Evolutionary conservation across 2,113 vertebrate species (phyloP).

Genomic region (Steatornis caripensis): DNA sequence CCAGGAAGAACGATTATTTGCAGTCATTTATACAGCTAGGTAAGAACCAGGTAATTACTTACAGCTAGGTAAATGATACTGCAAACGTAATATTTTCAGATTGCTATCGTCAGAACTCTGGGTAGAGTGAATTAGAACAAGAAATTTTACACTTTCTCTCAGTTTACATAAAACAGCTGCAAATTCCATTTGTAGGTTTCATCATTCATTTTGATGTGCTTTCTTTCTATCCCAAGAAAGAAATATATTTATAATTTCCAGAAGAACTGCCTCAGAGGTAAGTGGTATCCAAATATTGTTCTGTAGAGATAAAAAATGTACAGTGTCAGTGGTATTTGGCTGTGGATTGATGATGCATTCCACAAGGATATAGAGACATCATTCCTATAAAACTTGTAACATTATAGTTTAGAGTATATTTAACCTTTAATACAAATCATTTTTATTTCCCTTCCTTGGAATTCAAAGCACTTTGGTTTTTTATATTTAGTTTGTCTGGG

Average conservation of each 20-base stretch:
- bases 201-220: slow-evolving; percentile 60
- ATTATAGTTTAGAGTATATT: slow-evolving; percentile 67
- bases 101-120: background rate
- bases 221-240: slow-evolving; percentile 51
- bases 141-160: background rate
- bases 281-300: slow-evolving; percentile 66
- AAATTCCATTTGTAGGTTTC: slow-evolving; percentile 45
- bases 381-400: slow-evolving; percentile 60
- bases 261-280: slow-evolving; percentile 62
- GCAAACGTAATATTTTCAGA: slow-evolving; percentile 13
- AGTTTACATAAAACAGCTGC: slow-evolving; percentile 25
- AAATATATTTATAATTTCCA: slow-evolving; percentile 67
- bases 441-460: slow-evolving; percentile 52
- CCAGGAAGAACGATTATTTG: background rate
- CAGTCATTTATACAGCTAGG: background rate
- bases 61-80: background rate
- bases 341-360: slow-evolving; percentile 59
- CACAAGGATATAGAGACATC: slow-evolving; percentile 45
- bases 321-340: slow-evolving; percentile 47
- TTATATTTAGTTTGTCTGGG: background rate
- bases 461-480: slow-evolving; percentile 46
- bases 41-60: background rate
- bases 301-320: slow-evolving; percentile 64
- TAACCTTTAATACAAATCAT: slow-evolving; percentile 76
- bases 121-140: background rate